Evolutionary conservation across 1,140 invertebrate species (phyloP).

Genomic region (Macrobrachium rosenbergii): DNA sequence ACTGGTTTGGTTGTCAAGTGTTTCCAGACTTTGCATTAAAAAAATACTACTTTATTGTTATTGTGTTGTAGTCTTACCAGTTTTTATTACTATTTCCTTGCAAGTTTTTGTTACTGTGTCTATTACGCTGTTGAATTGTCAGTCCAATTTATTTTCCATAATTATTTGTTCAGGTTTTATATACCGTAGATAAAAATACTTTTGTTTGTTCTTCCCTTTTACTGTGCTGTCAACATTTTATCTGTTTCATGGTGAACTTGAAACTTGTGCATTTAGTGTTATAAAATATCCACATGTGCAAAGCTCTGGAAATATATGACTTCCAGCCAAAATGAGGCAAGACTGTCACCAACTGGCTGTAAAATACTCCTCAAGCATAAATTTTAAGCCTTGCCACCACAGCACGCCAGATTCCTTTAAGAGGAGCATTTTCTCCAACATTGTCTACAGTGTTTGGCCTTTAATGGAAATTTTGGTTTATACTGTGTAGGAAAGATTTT

Average conservation of each 20-base stretch:
- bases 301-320: slow-evolving; percentile 62
- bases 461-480: neutral
- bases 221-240: slow-evolving; percentile 29
- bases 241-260: slow-evolving; percentile 9
- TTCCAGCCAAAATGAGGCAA: slow-evolving; percentile 58
- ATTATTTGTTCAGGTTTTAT: slow-evolving; percentile 6
- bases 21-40: slow-evolving; percentile 61
- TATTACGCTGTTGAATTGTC: too few species aligned
- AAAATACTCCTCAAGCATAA: slow-evolving; percentile 53
- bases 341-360: slow-evolving; percentile 64
- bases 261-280: slow-evolving; percentile 33
- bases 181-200: neutral
- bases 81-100: neutral
- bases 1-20: slow-evolving; percentile 57
- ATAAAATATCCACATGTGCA: slow-evolving; percentile 30
- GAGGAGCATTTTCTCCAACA: slow-evolving; percentile 60
- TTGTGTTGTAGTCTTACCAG: neutral
- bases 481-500: neutral
- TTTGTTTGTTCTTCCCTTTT: too few species aligned
- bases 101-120: slow-evolving; percentile 44
- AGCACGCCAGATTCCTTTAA: slow-evolving; percentile 42
- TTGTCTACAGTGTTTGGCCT: neutral
- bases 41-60: neutral
- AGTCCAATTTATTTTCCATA: neutral
- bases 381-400: slow-evolving; percentile 47